Percentiles rank a stretch among this genome's conserved stretches.
Evolutionary conservation across 1,140 invertebrate genomes (phyloP).

Genomic region (Liolophura sinensis): DNA sequence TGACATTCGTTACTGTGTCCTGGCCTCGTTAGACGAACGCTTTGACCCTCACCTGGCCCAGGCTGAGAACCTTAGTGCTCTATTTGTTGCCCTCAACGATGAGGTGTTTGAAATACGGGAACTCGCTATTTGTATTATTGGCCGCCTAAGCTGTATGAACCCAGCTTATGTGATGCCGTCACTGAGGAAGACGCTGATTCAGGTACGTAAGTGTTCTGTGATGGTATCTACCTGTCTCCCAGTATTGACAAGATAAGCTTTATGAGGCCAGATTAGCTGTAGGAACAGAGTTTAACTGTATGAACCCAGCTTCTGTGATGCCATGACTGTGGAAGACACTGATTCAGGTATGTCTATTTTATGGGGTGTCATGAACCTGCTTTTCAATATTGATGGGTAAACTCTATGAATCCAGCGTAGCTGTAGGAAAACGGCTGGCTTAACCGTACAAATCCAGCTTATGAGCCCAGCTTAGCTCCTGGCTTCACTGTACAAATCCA

Average conservation of each 20-base stretch:
- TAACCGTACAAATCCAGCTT: no score
- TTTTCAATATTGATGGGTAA: no score
- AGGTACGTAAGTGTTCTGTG: conserved; percentile 54
- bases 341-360: not conserved
- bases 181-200: conserved; percentile 87
- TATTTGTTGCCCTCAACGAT: conserved; percentile 96
- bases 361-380: no score
- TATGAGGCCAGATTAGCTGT: not conserved
- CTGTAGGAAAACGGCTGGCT: no score
- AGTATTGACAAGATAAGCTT: no score
- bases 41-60: conserved; percentile 96
- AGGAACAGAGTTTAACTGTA: not conserved
- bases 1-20: conserved; percentile 90
- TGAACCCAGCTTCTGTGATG: not conserved
- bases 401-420: no score
- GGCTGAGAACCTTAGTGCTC: conserved; percentile 88
- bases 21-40: conserved; percentile 86
- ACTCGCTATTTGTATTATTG: conserved; percentile 89
- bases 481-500: no score
- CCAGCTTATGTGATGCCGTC: conserved; percentile 98
- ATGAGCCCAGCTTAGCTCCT: no score
- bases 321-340: not conserved
- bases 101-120: conserved; percentile 98
- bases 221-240: no score
- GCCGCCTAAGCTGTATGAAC: conserved; percentile 82